These are phyloP conservation scores for Tricholauxania praeusta DNA, from an alignment of 2,888 invertebrate species.

Conservation along the genomic window DNA sequence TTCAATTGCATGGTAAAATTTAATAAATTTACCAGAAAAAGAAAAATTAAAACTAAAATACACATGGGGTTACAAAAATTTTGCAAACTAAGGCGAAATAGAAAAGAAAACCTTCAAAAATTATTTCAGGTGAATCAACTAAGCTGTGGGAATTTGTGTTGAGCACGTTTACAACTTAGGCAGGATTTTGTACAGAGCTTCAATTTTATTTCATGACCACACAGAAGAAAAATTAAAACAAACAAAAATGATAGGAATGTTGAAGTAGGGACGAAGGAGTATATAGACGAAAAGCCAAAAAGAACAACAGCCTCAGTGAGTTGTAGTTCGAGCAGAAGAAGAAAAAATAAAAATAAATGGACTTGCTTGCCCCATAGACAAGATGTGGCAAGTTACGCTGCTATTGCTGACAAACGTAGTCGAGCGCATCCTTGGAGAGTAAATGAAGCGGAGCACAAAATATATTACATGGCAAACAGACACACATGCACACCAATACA, in stretches of 20 bases:
- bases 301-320: conserved; percentile 18
- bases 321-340: conserved; percentile 20
- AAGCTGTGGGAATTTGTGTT: conserved; percentile 60
- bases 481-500: not conserved
- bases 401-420: conserved; percentile 23
- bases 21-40: too few relatives aligned
- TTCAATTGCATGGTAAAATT: too few relatives aligned
- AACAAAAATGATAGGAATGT: not conserved
- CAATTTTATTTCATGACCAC: conserved; percentile 35
- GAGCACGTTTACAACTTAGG: conserved; percentile 61
- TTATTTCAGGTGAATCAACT: conserved; percentile 50
- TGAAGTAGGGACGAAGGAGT: not conserved
- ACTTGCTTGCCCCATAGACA: conserved; percentile 33
- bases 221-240: conserved; percentile 1
- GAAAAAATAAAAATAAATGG: conserved; percentile 42
- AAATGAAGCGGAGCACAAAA: conserved; percentile 27
- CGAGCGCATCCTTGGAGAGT: conserved; percentile 18
- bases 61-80: too few relatives aligned
- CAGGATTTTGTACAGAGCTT: conserved; percentile 53
- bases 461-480: conserved; percentile 2
- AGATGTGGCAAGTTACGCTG: conserved; percentile 26
- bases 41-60: too few relatives aligned
- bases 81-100: too few relatives aligned
- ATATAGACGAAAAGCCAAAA: conserved; percentile 13
- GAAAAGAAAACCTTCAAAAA: too few relatives aligned